These are phyloP conservation scores for Pseudomyrmex pallidus DNA, from an alignment of 1,140 invertebrate genomes.

Conservation along the genomic window DNA sequence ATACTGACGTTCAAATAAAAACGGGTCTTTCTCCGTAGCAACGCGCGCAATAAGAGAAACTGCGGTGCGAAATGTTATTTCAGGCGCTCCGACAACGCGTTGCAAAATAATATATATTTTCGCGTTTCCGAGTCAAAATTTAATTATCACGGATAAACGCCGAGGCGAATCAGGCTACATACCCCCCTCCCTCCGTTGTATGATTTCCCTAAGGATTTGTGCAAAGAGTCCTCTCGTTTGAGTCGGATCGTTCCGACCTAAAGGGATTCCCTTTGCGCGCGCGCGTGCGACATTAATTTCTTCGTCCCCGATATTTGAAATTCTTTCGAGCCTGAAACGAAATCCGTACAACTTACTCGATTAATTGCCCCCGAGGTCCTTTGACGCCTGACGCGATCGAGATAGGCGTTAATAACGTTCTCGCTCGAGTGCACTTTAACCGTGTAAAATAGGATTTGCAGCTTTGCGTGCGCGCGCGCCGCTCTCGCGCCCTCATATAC, in stretches of 20 bases:
- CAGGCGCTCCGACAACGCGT: background rate
- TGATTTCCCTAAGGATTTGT: slow-evolving; percentile 27
- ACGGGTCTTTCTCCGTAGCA: background rate
- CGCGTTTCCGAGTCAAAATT: slow-evolving; percentile 17
- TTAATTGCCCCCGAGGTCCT: slow-evolving; percentile 30
- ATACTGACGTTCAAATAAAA: slow-evolving; percentile 29
- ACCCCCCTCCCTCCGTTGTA: background rate
- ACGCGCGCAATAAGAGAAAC: background rate
- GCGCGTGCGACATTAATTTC: slow-evolving; percentile 27
- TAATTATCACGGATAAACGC: slow-evolving; percentile 40
- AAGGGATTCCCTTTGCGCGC: background rate
- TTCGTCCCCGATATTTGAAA: slow-evolving; percentile 27
- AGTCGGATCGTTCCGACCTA: background rate
- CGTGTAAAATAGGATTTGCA: slow-evolving; percentile 47
- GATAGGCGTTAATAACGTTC: slow-evolving; percentile 53
- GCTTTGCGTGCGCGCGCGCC: slow-evolving; percentile 48
- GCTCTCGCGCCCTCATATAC: background rate
- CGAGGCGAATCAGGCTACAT: slow-evolving; percentile 1
- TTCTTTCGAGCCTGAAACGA: slow-evolving; percentile 32
- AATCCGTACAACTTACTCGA: slow-evolving; percentile 50
- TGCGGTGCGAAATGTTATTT: slow-evolving; percentile 3
- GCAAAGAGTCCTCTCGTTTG: slow-evolving; percentile 3
- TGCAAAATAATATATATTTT: background rate
- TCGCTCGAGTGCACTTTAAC: slow-evolving; percentile 54
- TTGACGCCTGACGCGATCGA: slow-evolving; percentile 42